These are phyloP conservation scores for Choristoneura rosaceana DNA, from an alignment of 2,888 invertebrate genomes.

Conservation along the genomic window DNA sequence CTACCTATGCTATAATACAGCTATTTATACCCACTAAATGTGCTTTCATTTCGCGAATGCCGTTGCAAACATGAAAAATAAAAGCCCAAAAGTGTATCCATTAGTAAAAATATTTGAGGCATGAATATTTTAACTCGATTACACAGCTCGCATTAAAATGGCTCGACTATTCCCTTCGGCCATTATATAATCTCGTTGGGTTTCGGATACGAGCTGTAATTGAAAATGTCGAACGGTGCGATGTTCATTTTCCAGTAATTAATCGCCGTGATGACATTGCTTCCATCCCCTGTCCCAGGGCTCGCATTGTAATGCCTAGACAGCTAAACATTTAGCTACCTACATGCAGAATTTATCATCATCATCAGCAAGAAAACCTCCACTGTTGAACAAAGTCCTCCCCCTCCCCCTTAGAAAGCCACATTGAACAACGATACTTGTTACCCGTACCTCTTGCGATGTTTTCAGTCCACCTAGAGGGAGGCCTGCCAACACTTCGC, in stretches of 20 bases:
- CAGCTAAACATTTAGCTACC: constrained; percentile 28
- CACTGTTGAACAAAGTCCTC: too few relatives aligned
- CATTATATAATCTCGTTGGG: constrained; percentile 68
- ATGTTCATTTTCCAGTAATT: constrained; percentile 85
- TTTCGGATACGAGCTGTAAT: constrained; percentile 73
- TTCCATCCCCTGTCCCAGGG: constrained; percentile 54
- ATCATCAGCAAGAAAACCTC: too few relatives aligned
- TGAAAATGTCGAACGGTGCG: constrained; percentile 80
- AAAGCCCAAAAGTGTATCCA: constrained; percentile 26
- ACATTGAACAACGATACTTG: too few relatives aligned
- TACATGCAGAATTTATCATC: constrained; percentile 13
- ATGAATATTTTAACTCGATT: constrained; percentile 69
- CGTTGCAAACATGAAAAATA: constrained; percentile 8
- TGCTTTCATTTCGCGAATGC: not conserved
- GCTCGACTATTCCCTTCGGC: constrained; percentile 68
- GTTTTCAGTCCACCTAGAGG: too few relatives aligned
- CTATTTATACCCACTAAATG: not conserved
- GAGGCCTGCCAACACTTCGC: too few relatives aligned
- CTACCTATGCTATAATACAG: too few relatives aligned
- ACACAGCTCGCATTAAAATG: constrained; percentile 60
- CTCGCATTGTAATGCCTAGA: constrained; percentile 54
- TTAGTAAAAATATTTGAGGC: constrained; percentile 51
- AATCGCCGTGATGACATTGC: constrained; percentile 80
- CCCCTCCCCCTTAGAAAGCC: too few relatives aligned
- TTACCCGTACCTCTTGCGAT: too few relatives aligned